Evolutionary conservation across 2,888 invertebrate species (phyloP).

Genomic region (Hemaris fuciformis): DNA sequence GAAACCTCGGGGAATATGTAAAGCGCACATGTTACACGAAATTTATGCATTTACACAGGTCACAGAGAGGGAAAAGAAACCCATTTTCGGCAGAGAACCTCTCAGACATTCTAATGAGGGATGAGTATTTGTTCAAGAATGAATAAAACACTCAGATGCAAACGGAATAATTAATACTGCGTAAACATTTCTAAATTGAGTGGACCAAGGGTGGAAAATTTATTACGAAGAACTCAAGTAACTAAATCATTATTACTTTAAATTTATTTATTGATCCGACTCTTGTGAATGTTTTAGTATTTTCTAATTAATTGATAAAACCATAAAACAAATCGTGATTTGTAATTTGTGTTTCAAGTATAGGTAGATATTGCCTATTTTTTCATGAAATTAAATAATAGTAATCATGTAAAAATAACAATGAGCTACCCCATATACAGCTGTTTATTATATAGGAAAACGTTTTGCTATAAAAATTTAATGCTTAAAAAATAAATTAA

Average conservation of each 20-base stretch:
- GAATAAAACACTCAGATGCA: conserved; percentile 30
- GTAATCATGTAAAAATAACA: no score
- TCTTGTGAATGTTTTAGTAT: no score
- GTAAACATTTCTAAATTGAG: conserved; percentile 8
- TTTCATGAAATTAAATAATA: no score
- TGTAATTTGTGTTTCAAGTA: no score
- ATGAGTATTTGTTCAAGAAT: conserved; percentile 47
- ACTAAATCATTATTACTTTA: background rate
- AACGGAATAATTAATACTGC: conserved; percentile 13
- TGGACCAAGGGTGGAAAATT: background rate
- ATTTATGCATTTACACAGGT: conserved; percentile 52
- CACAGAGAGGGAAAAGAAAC: conserved; percentile 57
- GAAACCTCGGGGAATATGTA: conserved; percentile 14
- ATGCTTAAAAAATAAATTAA: no score
- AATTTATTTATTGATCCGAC: no score
- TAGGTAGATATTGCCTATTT: no score
- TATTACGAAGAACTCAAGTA: background rate
- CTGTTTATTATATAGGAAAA: no score
- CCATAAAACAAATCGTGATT: no score
- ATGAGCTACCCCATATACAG: no score
- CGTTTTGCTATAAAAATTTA: no score
- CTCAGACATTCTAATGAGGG: conserved; percentile 69
- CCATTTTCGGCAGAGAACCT: conserved; percentile 55
- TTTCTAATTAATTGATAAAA: no score
- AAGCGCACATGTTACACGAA: conserved; percentile 45